Evolutionary conservation across 2,888 invertebrate species (phyloP), one percentile per base, ranked within the genome.

Genomic region (Tubulanus polymorphus): DNA sequence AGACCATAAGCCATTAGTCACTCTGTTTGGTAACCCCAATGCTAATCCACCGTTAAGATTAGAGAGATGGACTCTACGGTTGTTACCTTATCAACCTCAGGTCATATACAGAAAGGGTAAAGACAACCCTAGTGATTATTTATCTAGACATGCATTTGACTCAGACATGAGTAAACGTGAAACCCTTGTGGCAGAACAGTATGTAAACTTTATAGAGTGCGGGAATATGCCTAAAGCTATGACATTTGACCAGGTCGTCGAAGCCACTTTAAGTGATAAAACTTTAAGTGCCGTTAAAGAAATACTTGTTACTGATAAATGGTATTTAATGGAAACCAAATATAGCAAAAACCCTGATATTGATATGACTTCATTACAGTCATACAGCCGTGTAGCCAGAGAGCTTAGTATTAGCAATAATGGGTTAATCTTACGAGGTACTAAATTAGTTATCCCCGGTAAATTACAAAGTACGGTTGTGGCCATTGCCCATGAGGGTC

Each of bases 1-100:
- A 2, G 63, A 64, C 51, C 66, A 67, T 51, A 57, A 60, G 51
- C 61, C 63, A n/a, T 32, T 67, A 28, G 47, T 53, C n/a, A 30
- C 48, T 1, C 56, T 67, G 29, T 55, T 65, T 41, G 41, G 41
- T 8, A 41, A 48, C n/a, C 48, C n/a, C 6, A 10, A 27, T 6
- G 41, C 15, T 41, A 8, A 5, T 8, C 41, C 23, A 5, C 15
- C 41, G 5, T 20, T 5, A 15, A 18, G 41, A 8, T 41, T 41
- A 41, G 41, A 41, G 15, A 5, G 41, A 15, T 41, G 41, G 41
- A 41, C 18, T 41, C 15, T 41, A 3, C 41, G 41, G 3, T 15
- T 41, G 3, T 23, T 20, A 15, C 41, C 41, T 3, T 41, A 41
- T 23, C 23, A 18, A 41, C 41, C 41, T 8, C 6, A 5, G 6